Evolutionary conservation across 2,888 invertebrate genomes (phyloP), one percentile per base, ranked within the genome.

Genomic region (Charanyca ferruginea): DNA sequence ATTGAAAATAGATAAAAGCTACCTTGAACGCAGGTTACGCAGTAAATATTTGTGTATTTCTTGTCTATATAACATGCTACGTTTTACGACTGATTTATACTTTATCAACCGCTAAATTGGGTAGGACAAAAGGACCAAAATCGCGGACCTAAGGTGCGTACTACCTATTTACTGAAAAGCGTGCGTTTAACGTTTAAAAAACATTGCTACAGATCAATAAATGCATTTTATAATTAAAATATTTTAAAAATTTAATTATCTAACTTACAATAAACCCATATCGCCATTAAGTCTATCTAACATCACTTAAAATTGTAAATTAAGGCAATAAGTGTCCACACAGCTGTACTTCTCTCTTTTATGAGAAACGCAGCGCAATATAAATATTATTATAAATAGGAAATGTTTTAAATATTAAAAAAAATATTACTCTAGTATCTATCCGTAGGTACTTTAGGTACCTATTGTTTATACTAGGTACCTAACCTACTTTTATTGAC

Each of bases 201-300:
- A 23, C 20, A 42, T 53, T 45, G 47, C 20, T 63, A 68, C 45
- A 23, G 13, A 48, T 54, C 53, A 64, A 52, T 79, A 76, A 76
- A 76, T 79, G 76, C 76, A 69, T 64, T 64, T 45, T 35, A 13
- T 53, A 38, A 45, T 49, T 23, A 38, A 22, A 41, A 38, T 23
- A 20, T 23, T 9, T n/a, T 28, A 23, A 3, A 3, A 18, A 42
- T 42, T 16, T 51, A 59, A 51, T 47, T 57, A 73, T 20, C 20
- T 45, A 42, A 25, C 32, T 58, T 45, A 63, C 8, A 58, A 63
- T 45, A 58, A 76, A 58, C 73, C 73, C 77, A 28, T 54, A 58
- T 4, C 41, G 53, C 73, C 57, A 71, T 38, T 45, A 59, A 18
- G 25, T 71, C 11, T 53, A 52, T 38, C 16, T 38, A 71, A 47